These are phyloP conservation scores for Tarsius wallacei DNA, from an alignment of 2,797 vertebrate genomes.

Conservation along the genomic window DNA sequence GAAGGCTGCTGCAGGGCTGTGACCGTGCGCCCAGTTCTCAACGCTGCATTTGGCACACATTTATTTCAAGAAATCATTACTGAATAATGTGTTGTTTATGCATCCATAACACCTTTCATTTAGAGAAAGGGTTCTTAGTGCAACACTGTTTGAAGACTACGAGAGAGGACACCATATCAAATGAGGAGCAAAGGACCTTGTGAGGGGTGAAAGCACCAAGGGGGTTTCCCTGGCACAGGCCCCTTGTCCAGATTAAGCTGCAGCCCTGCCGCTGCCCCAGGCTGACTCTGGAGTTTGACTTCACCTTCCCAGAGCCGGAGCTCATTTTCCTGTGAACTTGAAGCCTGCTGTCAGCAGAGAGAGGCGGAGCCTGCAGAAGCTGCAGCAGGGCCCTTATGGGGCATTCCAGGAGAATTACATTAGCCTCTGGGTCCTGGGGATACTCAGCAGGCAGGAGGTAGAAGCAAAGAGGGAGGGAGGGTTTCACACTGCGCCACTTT, in stretches of 20 bases:
- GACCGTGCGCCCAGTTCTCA: background rate
- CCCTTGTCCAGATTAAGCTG: background rate
- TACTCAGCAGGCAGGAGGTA: background rate
- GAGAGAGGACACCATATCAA: background rate
- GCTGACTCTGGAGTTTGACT: constrained; percentile 39
- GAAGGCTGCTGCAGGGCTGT: background rate
- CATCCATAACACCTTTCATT: background rate
- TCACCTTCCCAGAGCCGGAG: constrained; percentile 68
- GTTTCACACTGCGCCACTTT: background rate
- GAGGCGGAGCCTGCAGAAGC: constrained; percentile 64
- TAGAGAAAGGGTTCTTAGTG: constrained; percentile 15
- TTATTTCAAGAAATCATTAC: constrained; percentile 25
- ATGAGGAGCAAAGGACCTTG: background rate
- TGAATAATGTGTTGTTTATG: background rate
- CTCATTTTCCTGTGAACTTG: constrained; percentile 74
- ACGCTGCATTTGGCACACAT: background rate
- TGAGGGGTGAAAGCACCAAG: rapidly evolving
- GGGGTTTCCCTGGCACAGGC: no score
- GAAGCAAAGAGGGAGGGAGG: background rate
- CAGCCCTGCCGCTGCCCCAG: background rate
- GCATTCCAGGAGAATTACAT: constrained; percentile 63
- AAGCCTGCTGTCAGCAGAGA: constrained; percentile 75
- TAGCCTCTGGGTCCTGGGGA: constrained; percentile 64
- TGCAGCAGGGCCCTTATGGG: constrained; percentile 57
- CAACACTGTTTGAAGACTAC: background rate